A percentile compares a stretch with the other conserved stretches of the same genome.
These are phyloP conservation scores for Oreochromis niloticus DNA, from an alignment of 2,113 vertebrate species.

Conservation along the genomic window DNA sequence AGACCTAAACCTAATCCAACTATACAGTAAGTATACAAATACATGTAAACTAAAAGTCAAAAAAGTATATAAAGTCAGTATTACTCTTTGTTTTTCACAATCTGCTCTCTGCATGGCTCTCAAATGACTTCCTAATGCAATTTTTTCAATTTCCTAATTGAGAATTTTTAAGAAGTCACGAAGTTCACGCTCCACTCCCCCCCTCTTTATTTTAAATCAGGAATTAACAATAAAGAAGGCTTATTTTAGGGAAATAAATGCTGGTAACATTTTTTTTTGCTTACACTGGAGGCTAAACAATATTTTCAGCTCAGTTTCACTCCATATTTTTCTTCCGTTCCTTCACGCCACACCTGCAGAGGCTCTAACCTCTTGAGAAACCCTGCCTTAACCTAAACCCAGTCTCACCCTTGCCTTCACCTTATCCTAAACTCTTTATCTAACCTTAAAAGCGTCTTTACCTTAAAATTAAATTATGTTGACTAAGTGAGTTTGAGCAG, in stretches of 20 bases:
- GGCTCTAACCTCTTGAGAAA: background rate
- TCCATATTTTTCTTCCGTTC: background rate
- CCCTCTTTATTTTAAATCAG: background rate
- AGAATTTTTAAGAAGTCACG: background rate
- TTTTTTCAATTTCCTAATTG: too few relatives aligned
- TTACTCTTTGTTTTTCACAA: background rate
- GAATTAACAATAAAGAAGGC: background rate
- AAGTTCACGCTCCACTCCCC: background rate
- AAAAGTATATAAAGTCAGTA: background rate
- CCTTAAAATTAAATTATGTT: background rate
- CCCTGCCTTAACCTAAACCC: background rate
- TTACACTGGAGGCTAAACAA: too few relatives aligned
- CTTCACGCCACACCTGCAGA: background rate
- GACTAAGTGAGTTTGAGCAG: background rate
- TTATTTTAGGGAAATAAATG: background rate
- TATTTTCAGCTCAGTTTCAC: background rate
- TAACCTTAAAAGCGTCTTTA: background rate
- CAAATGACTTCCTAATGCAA: background rate
- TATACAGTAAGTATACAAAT: background rate
- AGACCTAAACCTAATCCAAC: background rate
- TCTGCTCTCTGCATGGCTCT: background rate
- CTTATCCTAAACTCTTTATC: background rate
- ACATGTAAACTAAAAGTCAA: background rate
- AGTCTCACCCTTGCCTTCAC: background rate
- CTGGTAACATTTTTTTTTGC: background rate